These are phyloP conservation scores for Drosophila melanosoma DNA, from an alignment of 2,888 invertebrate genomes.

Conservation along the genomic window DNA sequence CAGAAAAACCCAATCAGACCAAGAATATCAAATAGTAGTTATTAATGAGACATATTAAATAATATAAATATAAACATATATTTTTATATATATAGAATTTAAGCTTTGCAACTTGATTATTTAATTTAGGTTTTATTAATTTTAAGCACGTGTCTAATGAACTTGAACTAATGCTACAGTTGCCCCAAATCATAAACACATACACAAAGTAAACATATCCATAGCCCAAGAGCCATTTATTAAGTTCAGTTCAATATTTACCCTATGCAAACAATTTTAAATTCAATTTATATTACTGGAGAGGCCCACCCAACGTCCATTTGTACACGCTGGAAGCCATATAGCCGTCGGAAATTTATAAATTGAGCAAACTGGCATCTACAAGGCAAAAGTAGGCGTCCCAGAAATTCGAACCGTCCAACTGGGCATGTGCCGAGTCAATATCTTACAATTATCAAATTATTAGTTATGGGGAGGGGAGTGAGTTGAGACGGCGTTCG, in stretches of 20 bases:
- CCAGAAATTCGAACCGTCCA: neutral
- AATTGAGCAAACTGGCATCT: conserved; percentile 21
- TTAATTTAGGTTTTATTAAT: too few species aligned
- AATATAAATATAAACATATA: neutral
- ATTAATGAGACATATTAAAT: neutral
- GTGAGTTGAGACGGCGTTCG: neutral
- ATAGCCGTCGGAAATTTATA: conserved; percentile 36
- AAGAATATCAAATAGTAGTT: neutral
- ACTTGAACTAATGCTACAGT: conserved; percentile 5
- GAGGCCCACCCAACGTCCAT: conserved; percentile 5
- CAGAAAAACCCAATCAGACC: neutral
- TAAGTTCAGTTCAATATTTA: conserved; percentile 26
- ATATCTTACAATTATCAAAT: conserved; percentile 49
- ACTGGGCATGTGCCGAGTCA: conserved; percentile 11
- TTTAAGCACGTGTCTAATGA: neutral
- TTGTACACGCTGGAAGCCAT: neutral
- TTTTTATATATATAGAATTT: neutral
- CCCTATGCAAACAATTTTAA: conserved; percentile 50
- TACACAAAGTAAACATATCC: conserved; percentile 13
- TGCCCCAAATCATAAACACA: conserved; percentile 15
- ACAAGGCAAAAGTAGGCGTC: conserved; percentile 13
- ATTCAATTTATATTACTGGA: conserved; percentile 46
- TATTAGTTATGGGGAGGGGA: neutral
- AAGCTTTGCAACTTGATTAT: too few species aligned
- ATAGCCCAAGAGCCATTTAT: neutral